Percentiles rank a stretch among this genome's conserved stretches.
Conservation (phyloP, 2,888 invertebrate species). For the Hypercompe scribonia region DNA sequence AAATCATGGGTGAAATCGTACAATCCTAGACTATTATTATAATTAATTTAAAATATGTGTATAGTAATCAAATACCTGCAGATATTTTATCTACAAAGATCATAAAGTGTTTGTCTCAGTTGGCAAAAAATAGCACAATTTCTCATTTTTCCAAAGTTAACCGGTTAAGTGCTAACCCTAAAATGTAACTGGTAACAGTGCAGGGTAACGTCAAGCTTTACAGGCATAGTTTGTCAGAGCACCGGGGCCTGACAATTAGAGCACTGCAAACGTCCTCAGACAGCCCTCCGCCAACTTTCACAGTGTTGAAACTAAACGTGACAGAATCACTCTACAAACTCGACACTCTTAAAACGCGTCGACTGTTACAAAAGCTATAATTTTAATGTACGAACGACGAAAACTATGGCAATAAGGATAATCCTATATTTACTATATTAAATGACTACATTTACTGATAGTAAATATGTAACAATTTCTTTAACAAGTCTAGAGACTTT, state of each 20-base stretch:
- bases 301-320: slow-evolving; percentile 65
- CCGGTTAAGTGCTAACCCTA: slow-evolving; percentile 21
- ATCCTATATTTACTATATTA: slow-evolving; percentile 11
- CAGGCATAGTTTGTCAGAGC: slow-evolving; percentile 42
- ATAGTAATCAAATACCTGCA: too few relatives aligned
- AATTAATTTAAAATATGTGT: too few relatives aligned
- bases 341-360: slow-evolving; percentile 39
- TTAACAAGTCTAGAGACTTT: too few relatives aligned
- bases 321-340: slow-evolving; percentile 56
- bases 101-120: background rate
- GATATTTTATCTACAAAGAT: too few relatives aligned
- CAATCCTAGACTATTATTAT: too few relatives aligned
- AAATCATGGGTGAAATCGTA: too few relatives aligned
- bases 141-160: background rate
- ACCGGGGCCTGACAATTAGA: slow-evolving; percentile 72
- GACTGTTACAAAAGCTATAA: slow-evolving; percentile 47
- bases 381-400: slow-evolving; percentile 37
- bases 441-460: too few relatives aligned
- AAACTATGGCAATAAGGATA: slow-evolving; percentile 25
- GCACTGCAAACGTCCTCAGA: slow-evolving; percentile 69
- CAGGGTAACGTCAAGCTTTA: slow-evolving; percentile 28
- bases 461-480: too few relatives aligned
- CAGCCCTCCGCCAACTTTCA: slow-evolving; percentile 64
- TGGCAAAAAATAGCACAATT: background rate
- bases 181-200: slow-evolving; percentile 27